phyloP scores from a whole-genome alignment of 2,797 vertebrate genomes.

The Sebastes diaconus region DNA sequence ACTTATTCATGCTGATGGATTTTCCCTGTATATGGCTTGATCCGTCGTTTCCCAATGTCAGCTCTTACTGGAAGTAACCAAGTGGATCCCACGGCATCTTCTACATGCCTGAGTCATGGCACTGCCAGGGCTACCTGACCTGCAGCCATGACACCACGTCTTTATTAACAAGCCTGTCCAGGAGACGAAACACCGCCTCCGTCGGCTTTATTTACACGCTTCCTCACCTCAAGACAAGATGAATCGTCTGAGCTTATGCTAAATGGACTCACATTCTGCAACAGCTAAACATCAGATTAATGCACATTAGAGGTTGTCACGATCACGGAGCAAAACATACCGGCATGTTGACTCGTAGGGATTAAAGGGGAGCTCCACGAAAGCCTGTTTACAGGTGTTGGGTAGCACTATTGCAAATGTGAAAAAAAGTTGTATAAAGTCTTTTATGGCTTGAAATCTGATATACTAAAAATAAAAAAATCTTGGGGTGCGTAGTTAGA shows the following conservation, averaged over 20 bases:
- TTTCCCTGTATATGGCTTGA: constrained; percentile 77
- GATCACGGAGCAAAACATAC: background rate
- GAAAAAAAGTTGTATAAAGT: background rate
- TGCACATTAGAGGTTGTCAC: constrained; percentile 14
- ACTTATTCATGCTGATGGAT: constrained; percentile 88
- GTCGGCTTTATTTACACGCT: background rate
- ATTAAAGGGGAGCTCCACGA: background rate
- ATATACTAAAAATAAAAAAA: background rate
- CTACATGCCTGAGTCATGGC: constrained; percentile 47
- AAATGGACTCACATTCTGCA: constrained; percentile 7
- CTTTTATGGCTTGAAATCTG: background rate
- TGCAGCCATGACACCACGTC: background rate
- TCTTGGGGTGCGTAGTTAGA: background rate
- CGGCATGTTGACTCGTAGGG: background rate
- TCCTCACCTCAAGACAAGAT: background rate
- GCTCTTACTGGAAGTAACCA: constrained; percentile 54
- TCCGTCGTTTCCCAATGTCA: constrained; percentile 64
- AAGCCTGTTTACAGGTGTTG: background rate
- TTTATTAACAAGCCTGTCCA: background rate
- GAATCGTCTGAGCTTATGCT: background rate
- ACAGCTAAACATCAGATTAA: constrained; percentile 19
- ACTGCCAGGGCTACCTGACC: constrained; percentile 10
- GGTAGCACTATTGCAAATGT: background rate
- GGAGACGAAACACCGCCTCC: background rate
- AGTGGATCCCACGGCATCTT: constrained; percentile 10